These are phyloP conservation scores for Bubo bubo DNA, from an alignment of 2,113 vertebrate genomes.

Conservation along the genomic window DNA sequence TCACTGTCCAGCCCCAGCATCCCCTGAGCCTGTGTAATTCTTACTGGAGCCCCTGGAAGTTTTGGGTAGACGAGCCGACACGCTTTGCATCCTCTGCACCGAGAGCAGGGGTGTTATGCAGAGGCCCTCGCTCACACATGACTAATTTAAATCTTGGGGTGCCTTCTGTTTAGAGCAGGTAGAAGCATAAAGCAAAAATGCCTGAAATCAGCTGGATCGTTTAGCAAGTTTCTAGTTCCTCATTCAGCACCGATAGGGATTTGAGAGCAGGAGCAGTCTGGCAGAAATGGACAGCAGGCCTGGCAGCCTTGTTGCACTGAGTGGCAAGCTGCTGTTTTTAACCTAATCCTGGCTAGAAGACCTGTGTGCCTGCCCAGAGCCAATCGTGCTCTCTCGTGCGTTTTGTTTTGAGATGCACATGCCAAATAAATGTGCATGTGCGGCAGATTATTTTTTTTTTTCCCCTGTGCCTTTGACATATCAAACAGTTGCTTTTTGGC, in stretches of 20 bases:
- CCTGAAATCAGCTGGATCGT: not conserved
- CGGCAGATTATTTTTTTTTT: not conserved
- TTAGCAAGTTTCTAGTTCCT: not conserved
- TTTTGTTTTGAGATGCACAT: not conserved
- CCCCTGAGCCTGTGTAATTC: not conserved
- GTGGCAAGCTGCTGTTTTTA: not conserved
- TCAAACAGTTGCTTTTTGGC: not conserved
- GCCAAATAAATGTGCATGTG: not conserved
- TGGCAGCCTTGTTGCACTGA: not conserved
- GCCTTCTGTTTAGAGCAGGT: not conserved
- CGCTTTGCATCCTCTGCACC: accelerated
- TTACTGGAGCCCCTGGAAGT: not conserved
- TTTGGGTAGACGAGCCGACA: accelerated
- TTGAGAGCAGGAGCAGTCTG: not conserved
- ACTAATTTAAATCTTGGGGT: not conserved
- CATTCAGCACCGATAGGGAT: not conserved
- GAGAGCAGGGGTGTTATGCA: not conserved
- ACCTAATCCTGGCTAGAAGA: not conserved
- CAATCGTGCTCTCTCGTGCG: accelerated
- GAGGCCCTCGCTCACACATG: accelerated
- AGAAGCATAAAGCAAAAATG: not conserved
- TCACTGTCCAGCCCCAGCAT: not conserved
- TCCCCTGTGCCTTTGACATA: not conserved
- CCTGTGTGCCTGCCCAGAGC: not conserved
- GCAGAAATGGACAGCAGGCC: not conserved